phyloP scores from a whole-genome alignment of 2,113 vertebrate genomes.

The Cercocebus atys region DNA sequence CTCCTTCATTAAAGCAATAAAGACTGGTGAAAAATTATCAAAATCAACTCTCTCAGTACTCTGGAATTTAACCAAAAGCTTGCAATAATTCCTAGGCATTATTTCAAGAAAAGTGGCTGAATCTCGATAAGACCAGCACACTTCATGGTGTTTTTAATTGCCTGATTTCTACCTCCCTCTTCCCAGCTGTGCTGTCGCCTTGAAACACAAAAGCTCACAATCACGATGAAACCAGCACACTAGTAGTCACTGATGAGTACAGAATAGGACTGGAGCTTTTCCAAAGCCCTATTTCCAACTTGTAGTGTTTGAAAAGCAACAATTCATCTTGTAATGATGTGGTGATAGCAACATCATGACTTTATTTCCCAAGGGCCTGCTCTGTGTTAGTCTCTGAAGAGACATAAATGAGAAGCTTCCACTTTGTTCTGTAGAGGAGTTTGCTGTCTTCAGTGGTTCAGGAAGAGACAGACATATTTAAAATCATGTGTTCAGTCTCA shows the following conservation, averaged over 20 bases:
- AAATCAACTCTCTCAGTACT: background rate
- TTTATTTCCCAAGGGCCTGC: background rate
- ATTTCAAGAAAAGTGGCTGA: background rate
- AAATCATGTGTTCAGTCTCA: background rate
- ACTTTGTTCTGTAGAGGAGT: background rate
- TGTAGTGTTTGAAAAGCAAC: background rate
- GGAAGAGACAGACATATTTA: background rate
- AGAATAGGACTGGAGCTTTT: background rate
- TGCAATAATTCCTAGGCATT: background rate
- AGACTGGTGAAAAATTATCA: background rate
- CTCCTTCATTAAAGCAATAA: background rate
- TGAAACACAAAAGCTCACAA: background rate
- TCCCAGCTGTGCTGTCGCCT: background rate
- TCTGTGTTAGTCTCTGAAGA: background rate
- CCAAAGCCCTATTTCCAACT: background rate
- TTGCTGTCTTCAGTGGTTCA: background rate
- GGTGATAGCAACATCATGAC: background rate
- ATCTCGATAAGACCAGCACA: background rate
- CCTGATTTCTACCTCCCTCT: background rate
- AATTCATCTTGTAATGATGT: background rate
- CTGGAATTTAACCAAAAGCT: background rate
- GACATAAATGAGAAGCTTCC: background rate
- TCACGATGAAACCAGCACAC: background rate
- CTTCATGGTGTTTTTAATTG: background rate
- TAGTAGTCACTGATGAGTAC: background rate